Conservation (phyloP, 2,797 vertebrate genomes). For the Margarornis squamiger region DNA sequence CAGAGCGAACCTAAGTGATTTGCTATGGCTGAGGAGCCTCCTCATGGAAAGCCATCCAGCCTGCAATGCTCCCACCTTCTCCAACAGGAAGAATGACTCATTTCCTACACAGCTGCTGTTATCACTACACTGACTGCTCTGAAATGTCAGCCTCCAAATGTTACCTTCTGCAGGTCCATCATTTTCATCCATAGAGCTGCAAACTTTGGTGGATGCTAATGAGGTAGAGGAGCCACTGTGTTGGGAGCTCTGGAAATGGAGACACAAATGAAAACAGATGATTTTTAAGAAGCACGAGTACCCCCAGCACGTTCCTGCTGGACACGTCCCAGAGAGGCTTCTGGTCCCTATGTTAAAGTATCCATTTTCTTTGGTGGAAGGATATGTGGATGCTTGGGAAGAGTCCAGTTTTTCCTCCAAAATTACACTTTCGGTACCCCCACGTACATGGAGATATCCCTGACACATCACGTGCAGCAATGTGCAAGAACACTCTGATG, state of each 20-base stretch:
- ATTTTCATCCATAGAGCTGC: constrained; percentile 97
- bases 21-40: neutral
- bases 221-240: constrained; percentile 96
- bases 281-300: constrained; percentile 22
- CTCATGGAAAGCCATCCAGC: neutral
- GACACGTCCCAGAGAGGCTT: neutral
- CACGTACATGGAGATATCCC: neutral
- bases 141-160: constrained; percentile 50
- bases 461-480: neutral
- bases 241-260: constrained; percentile 87
- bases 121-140: constrained; percentile 20
- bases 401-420: neutral
- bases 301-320: neutral
- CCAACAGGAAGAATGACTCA: constrained; percentile 45
- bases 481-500: neutral
- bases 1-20: neutral
- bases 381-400: neutral
- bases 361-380: neutral
- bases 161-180: constrained; percentile 90
- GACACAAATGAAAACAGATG: constrained; percentile 47
- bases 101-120: constrained; percentile 53
- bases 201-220: constrained; percentile 96
- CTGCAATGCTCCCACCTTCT: neutral
- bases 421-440: neutral
- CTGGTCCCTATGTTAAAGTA: neutral